phyloP scores from a whole-genome alignment of 1,140 invertebrate species.

The Lordiphosa collinella region DNA sequence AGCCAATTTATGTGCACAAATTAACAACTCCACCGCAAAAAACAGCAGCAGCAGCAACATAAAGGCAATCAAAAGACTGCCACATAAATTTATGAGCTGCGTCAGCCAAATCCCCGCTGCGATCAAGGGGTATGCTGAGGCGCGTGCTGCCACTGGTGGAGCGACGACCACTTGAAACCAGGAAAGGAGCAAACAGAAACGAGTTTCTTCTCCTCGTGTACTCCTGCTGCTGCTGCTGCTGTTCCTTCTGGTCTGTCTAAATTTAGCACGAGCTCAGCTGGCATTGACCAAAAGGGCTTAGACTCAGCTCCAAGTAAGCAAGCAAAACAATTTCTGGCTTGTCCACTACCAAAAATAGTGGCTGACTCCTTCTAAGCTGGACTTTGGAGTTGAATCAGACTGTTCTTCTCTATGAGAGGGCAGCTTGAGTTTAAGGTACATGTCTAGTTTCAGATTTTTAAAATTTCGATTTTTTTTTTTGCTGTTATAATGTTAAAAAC shows the following conservation, averaged over 20 bases:
- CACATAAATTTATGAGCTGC: constrained; percentile 68
- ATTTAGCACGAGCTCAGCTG: constrained; percentile 61
- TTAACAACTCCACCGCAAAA: constrained; percentile 30
- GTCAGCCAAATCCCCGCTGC: constrained; percentile 53
- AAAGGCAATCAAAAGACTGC: constrained; percentile 61
- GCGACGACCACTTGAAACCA: constrained; percentile 26
- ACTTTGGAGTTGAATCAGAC: constrained; percentile 29
- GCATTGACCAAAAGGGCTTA: constrained; percentile 31
- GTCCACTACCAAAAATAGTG: constrained; percentile 9
- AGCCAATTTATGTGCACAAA: constrained; percentile 64
- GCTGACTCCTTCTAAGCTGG: constrained; percentile 11
- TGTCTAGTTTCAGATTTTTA: too few relatives aligned
- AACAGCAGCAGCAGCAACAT: constrained; percentile 11
- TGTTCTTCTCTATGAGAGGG: too few relatives aligned
- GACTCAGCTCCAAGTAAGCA: constrained; percentile 6
- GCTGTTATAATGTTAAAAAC: too few relatives aligned
- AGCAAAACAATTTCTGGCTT: background rate
- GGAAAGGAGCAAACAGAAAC: constrained; percentile 47
- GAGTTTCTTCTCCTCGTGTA: constrained; percentile 9
- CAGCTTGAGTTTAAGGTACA: too few relatives aligned
- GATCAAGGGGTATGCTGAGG: constrained; percentile 18
- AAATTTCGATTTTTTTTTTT: too few relatives aligned
- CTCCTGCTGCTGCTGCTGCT: background rate
- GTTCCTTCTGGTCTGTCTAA: constrained; percentile 32
- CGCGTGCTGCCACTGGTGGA: constrained; percentile 23